Conservation (phyloP, 2,113 vertebrate genomes). For the Leucoraja erinaceus region DNA sequence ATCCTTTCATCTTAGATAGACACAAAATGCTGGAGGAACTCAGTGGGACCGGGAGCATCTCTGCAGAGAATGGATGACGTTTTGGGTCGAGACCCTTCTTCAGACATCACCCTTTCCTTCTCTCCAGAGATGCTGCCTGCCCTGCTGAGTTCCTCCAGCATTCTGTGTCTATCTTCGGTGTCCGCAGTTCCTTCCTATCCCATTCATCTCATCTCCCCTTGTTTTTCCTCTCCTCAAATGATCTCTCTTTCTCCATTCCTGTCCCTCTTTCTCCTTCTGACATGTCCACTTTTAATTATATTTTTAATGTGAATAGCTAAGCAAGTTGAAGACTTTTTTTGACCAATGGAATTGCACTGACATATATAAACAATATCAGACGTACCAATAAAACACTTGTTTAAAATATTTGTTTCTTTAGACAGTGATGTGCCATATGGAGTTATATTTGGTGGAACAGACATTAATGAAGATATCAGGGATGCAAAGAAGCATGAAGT, state of each 20-base stretch:
- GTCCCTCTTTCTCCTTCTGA: not conserved
- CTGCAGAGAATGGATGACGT: too few species aligned
- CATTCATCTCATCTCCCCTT: not conserved
- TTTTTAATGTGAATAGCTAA: not conserved
- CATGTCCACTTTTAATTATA: not conserved
- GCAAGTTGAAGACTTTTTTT: not conserved
- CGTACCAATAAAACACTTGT: not conserved
- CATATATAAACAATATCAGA: not conserved
- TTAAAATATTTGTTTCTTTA: slow-evolving; percentile 47
- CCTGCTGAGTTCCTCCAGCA: too few species aligned
- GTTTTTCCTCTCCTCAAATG: not conserved
- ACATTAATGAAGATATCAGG: slow-evolving; percentile 84
- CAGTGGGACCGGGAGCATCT: too few species aligned
- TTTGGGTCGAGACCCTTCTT: too few species aligned
- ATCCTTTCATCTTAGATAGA: not conserved
- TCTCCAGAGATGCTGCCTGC: too few species aligned
- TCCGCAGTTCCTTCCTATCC: not conserved
- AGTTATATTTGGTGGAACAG: slow-evolving; percentile 88
- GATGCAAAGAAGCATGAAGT: slow-evolving; percentile 65
- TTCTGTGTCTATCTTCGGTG: too few species aligned
- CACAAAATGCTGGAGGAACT: too few species aligned
- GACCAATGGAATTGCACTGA: not conserved
- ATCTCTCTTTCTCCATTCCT: too few species aligned
- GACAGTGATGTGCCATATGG: slow-evolving; percentile 76
- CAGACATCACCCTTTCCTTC: too few species aligned